These are phyloP conservation scores for Acronicta leporina DNA, from an alignment of 2,888 invertebrate species.

Conservation along the genomic window DNA sequence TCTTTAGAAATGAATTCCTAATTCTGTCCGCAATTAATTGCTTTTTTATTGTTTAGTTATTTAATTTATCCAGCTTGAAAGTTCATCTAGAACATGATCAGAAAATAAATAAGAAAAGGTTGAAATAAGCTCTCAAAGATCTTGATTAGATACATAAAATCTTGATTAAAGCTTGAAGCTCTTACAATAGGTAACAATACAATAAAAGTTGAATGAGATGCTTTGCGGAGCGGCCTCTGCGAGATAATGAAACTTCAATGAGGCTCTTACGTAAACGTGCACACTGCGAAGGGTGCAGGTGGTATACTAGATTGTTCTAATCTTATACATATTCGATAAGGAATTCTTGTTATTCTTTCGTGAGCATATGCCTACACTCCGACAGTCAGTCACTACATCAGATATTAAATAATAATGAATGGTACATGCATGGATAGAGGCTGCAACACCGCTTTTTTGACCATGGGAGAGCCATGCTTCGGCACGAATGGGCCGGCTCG, in stretches of 20 bases:
- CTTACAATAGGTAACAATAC: conserved; percentile 38
- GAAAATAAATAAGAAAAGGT: neutral
- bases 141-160: conserved; percentile 14
- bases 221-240: conserved; percentile 40
- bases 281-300: conserved; percentile 29
- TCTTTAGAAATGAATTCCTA: too few species aligned
- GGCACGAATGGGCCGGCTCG: too few species aligned
- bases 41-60: too few species aligned
- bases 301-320: conserved; percentile 9
- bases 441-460: too few species aligned
- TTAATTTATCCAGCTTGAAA: too few species aligned
- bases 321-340: conserved; percentile 32
- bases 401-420: too few species aligned
- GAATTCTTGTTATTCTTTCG: conserved; percentile 8
- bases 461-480: too few species aligned
- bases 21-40: too few species aligned
- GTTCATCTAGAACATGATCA: neutral
- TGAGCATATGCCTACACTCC: neutral
- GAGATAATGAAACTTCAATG: conserved; percentile 74
- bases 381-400: too few species aligned
- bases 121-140: neutral
- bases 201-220: conserved; percentile 68
- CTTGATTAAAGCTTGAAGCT: conserved; percentile 31
- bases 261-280: conserved; percentile 72
- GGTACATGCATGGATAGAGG: too few species aligned